These are phyloP conservation scores for Hoplostethus mediterraneus DNA, from an alignment of 2,797 vertebrate genomes.

Conservation along the genomic window DNA sequence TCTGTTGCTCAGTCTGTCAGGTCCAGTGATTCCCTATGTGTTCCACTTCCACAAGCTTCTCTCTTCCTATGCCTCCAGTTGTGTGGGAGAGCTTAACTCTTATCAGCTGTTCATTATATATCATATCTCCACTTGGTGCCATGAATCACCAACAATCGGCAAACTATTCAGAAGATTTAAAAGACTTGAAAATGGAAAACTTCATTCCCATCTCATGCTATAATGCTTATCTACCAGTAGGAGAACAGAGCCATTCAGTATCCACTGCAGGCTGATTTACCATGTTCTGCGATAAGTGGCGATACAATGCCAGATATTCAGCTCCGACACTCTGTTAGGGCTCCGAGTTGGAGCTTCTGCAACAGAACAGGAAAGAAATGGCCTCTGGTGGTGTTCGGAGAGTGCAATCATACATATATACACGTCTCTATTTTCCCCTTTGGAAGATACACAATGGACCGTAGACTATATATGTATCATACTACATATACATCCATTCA, in stretches of 20 bases:
- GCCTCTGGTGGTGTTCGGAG: slow-evolving; percentile 29
- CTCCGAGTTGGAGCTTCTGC: slow-evolving; percentile 24
- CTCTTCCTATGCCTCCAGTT: slow-evolving; percentile 28
- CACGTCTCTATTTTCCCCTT: slow-evolving; percentile 4
- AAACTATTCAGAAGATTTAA: slow-evolving; percentile 44
- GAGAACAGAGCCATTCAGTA: slow-evolving; percentile 54
- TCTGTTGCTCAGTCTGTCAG: slow-evolving; percentile 8
- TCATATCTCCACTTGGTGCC: slow-evolving; percentile 51
- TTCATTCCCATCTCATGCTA: slow-evolving; percentile 40
- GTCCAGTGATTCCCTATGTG: slow-evolving; percentile 2
- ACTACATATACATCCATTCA: too few relatives aligned
- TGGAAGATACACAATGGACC: not conserved
- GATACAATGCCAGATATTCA: slow-evolving; percentile 49
- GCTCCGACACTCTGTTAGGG: slow-evolving; percentile 24
- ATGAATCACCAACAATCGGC: slow-evolving; percentile 43
- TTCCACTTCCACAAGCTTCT: slow-evolving; percentile 11
- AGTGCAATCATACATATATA: slow-evolving; percentile 4
- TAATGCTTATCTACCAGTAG: slow-evolving; percentile 59
- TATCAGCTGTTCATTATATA: slow-evolving; percentile 72
- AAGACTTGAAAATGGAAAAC: slow-evolving; percentile 46
- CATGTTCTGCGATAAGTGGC: slow-evolving; percentile 58
- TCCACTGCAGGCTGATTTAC: slow-evolving; percentile 54
- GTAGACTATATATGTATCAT: too few relatives aligned
- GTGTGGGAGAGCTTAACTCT: slow-evolving; percentile 54
- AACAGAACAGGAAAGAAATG: slow-evolving; percentile 15